Percentiles rank a stretch among this genome's conserved stretches.
Conservation (phyloP, 2,888 invertebrate genomes). For the Folsomia candida region DNA sequence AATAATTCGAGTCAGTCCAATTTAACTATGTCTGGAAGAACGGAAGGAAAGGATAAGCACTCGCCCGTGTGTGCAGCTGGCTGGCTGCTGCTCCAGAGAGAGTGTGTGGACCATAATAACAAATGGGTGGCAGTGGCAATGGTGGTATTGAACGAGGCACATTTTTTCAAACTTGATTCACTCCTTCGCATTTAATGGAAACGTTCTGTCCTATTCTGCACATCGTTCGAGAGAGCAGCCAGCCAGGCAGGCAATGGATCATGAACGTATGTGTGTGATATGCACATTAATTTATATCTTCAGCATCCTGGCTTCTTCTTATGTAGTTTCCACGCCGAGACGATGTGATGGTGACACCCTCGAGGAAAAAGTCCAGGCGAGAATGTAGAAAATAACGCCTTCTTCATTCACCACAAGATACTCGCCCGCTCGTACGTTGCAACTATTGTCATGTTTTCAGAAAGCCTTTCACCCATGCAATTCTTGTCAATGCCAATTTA, state of each 20-base stretch:
- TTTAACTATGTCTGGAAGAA: background rate
- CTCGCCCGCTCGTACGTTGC: too few species aligned
- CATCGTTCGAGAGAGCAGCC: background rate
- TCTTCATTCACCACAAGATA: background rate
- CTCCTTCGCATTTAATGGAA: background rate
- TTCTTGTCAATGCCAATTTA: background rate
- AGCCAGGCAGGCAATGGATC: background rate
- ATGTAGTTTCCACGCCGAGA: too few species aligned
- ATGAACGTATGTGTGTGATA: slow-evolving; percentile 4
- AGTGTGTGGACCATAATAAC: background rate
- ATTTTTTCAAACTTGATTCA: background rate
- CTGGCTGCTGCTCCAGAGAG: background rate
- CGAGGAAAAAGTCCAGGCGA: too few species aligned
- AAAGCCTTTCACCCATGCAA: background rate
- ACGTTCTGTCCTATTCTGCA: background rate
- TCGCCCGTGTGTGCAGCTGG: background rate
- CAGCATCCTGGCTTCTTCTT: background rate
- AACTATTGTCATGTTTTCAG: too few species aligned
- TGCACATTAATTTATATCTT: slow-evolving; percentile 1
- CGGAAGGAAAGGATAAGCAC: background rate
- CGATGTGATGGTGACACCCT: too few species aligned
- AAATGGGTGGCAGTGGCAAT: background rate
- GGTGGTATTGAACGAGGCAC: background rate
- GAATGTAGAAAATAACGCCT: background rate
- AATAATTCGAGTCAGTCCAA: background rate